Conservation (phyloP, 2,797 vertebrate species). For the Xiphorhynchus erythropygius region DNA sequence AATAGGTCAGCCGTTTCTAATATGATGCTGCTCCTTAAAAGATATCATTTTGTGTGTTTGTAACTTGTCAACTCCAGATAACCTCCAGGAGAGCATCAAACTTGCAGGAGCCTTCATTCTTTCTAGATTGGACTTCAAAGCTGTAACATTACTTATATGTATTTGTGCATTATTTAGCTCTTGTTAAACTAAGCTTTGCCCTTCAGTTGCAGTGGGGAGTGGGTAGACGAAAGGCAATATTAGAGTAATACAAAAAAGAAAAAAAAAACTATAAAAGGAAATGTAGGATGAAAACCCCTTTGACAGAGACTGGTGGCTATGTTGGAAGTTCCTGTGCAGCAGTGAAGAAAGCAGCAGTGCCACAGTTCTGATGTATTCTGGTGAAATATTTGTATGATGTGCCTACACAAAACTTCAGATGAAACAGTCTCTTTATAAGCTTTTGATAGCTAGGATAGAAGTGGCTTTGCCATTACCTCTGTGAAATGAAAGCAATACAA, state of each 20-base stretch:
- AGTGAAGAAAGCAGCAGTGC: not conserved
- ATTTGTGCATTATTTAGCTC: not conserved
- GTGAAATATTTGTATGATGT: conserved; percentile 45
- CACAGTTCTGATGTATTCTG: not conserved
- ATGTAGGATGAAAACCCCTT: conserved; percentile 10
- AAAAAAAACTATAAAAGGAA: not conserved
- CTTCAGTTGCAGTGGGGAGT: not conserved
- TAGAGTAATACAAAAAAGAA: not conserved
- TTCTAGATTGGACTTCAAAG: conserved; percentile 23
- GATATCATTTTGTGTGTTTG: not conserved
- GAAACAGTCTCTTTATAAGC: conserved; percentile 46
- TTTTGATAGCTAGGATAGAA: conserved; percentile 54
- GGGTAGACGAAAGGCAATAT: conserved; percentile 28
- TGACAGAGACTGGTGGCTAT: conserved; percentile 38
- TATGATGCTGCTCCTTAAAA: conserved; percentile 15
- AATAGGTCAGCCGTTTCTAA: not conserved
- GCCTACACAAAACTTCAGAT: conserved; percentile 59
- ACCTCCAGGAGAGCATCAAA: conserved; percentile 21
- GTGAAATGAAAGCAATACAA: conserved; percentile 51
- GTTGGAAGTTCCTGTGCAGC: not conserved
- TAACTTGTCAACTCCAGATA: not conserved
- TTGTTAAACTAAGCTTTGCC: conserved; percentile 49
- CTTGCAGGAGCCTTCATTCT: conserved; percentile 4
- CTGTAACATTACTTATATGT: not conserved
- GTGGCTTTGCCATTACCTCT: conserved; percentile 60